Conservation (phyloP, 2,888 invertebrate genomes). For the Melikaiella ostensackeni region DNA sequence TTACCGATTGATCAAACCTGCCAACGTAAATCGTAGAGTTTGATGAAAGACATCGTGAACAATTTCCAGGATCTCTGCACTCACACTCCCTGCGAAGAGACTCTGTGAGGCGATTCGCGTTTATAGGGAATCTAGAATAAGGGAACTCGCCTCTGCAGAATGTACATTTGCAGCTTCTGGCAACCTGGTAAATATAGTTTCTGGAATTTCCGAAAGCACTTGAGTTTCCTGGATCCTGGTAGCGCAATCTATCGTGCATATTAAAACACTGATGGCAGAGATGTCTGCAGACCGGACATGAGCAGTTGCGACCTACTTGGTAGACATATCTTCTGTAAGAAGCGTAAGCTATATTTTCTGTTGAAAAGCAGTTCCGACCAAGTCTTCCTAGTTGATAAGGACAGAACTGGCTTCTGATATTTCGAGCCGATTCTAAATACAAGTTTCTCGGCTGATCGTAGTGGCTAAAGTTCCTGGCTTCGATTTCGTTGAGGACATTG, state of each 20-base stretch:
- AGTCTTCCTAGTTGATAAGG: constrained; percentile 66
- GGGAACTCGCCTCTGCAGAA: constrained; percentile 70
- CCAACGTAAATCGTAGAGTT: constrained; percentile 70
- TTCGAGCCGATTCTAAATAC: constrained; percentile 61
- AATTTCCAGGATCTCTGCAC: constrained; percentile 64
- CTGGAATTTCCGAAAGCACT: constrained; percentile 61
- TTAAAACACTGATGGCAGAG: constrained; percentile 69
- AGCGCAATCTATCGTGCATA: constrained; percentile 67
- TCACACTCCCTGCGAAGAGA: constrained; percentile 65
- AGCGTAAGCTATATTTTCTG: constrained; percentile 72
- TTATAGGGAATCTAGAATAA: constrained; percentile 64
- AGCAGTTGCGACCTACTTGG: constrained; percentile 66
- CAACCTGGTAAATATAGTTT: constrained; percentile 70
- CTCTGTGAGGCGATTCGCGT: constrained; percentile 62
- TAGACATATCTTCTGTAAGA: constrained; percentile 65
- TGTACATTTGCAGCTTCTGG: constrained; percentile 68
- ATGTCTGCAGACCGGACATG: constrained; percentile 68
- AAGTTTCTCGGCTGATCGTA: constrained; percentile 66
- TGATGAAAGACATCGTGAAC: constrained; percentile 63
- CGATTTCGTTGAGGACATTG: constrained; percentile 60
- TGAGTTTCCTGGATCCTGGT: constrained; percentile 57
- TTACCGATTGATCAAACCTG: constrained; percentile 66
- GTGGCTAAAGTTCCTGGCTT: constrained; percentile 58
- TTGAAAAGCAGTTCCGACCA: constrained; percentile 73
- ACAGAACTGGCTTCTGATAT: constrained; percentile 63